phyloP scores from a whole-genome alignment of 1,140 invertebrate species.

The Teleopsis dalmanni region DNA sequence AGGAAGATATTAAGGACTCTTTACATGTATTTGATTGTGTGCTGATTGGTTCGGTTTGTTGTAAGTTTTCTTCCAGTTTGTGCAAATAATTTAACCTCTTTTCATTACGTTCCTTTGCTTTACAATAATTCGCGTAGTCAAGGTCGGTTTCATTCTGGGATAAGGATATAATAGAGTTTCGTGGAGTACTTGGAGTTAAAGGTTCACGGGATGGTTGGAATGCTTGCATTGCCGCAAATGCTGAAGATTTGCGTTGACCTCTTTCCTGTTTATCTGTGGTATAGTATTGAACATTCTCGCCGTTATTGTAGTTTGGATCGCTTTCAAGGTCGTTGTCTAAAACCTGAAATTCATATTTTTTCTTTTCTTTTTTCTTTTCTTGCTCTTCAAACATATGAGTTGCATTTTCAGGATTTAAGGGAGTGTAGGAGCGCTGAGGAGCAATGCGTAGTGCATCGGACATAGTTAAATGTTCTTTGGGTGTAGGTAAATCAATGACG shows the following conservation, averaged over 20 bases:
- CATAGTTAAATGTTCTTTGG: slow-evolving; percentile 41
- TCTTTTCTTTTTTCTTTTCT: slow-evolving; percentile 29
- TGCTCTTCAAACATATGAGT: slow-evolving; percentile 26
- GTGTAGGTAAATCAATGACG: slow-evolving; percentile 44
- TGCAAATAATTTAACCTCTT: slow-evolving; percentile 34
- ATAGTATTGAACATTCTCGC: slow-evolving; percentile 26
- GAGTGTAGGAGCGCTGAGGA: slow-evolving; percentile 39
- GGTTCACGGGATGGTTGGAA: slow-evolving; percentile 41
- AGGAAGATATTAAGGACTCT: slow-evolving; percentile 19
- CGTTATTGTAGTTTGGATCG: slow-evolving; percentile 23
- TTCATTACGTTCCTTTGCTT: slow-evolving; percentile 37
- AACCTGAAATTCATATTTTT: slow-evolving; percentile 39
- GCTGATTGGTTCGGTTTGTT: slow-evolving; percentile 12
- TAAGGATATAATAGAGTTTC: slow-evolving; percentile 23
- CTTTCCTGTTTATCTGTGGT: slow-evolving; percentile 17
- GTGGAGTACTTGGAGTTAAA: slow-evolving; percentile 24
- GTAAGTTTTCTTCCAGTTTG: slow-evolving; percentile 37
- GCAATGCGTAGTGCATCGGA: slow-evolving; percentile 47
- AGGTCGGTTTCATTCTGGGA: slow-evolving; percentile 23
- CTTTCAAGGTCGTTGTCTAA: slow-evolving; percentile 31
- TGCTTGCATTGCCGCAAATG: slow-evolving; percentile 42
- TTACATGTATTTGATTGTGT: slow-evolving; percentile 15
- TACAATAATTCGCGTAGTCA: slow-evolving; percentile 32
- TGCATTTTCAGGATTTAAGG: slow-evolving; percentile 36
- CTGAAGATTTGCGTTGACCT: slow-evolving; percentile 26